Base-by-base conservation (phyloP, 1,140 invertebrate genomes). In the Drosophila ficusphila region DNA sequence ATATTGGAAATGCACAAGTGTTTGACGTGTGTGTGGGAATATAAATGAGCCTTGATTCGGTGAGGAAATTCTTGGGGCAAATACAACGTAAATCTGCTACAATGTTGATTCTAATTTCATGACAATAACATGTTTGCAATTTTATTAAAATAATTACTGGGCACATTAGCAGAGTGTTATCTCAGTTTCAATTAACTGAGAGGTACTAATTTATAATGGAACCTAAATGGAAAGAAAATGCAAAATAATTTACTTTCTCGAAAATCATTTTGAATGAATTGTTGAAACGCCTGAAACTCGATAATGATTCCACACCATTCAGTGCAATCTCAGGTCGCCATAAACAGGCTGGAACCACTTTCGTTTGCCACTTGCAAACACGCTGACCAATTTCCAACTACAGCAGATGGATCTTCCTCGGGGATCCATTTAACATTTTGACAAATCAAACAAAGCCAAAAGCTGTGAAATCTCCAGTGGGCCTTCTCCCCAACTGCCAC, bases 361-460 rank as follows among this genome's bases (percentile, higher is more conserved):
- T 64, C 60, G 19, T 64, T 64, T 61, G 60, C 53, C 53, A 56
- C 27, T 33, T 56, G 53, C 53, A 14, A 51, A 33, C 42, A 29
- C 27, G 27, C 19, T 64, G 56, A 61, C 56, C 60, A 64, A 64
- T 64, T 64, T 64, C 39, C 23, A 62, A 11, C 38, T 39, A 41
- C 64, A 52, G 29, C 41, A 16, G 14, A 41, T 57, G 36, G 56
- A 64, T 67, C 36, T 41, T 67, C 44, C 61, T 34, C 27, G 44
- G 61, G 36, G 47, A 68, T 73, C 68, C 41, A 73, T 62, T 75
- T 58, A 68, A 53, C 60, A 64, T 65, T 71, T 65, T 41, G 48
- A 54, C 69, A 79, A 71, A 57, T 67, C 69, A 85, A 85, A 75
- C 51, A 52, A 54, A 76, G 33, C 48, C 76, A 73, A 73, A 76